These are phyloP conservation scores for Proctacanthus coquilletti DNA, from an alignment of 1,140 invertebrate genomes.

Conservation along the genomic window DNA sequence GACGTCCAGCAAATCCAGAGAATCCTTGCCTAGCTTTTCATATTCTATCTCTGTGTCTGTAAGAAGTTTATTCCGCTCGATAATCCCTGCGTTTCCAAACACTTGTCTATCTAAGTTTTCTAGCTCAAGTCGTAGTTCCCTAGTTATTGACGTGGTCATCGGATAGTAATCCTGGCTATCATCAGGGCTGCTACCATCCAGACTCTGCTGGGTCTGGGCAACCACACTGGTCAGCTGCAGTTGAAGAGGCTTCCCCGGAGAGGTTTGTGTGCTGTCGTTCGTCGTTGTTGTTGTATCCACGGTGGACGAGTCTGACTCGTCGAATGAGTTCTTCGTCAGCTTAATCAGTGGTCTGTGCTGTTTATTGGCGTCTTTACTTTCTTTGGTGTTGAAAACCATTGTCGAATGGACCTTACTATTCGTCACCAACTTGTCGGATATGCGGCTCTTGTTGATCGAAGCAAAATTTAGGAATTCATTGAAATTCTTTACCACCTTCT, in stretches of 20 bases:
- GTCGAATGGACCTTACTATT: neutral
- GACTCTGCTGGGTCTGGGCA: constrained; percentile 9
- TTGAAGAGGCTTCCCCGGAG: constrained; percentile 16
- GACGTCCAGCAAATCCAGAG: constrained; percentile 24
- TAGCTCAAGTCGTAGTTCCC: constrained; percentile 60
- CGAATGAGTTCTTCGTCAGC: constrained; percentile 32
- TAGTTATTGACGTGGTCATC: constrained; percentile 70
- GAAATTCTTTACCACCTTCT: constrained; percentile 61
- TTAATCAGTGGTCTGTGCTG: constrained; percentile 29
- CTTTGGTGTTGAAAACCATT: constrained; percentile 20
- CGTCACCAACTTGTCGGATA: neutral
- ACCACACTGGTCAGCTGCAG: constrained; percentile 13
- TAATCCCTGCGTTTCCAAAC: constrained; percentile 34
- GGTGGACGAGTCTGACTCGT: constrained; percentile 34
- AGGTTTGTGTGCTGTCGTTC: constrained; percentile 12
- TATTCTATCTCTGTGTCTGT: constrained; percentile 16
- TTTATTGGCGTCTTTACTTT: constrained; percentile 22
- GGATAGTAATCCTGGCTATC: constrained; percentile 67
- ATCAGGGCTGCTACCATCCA: constrained; percentile 51
- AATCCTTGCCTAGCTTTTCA: constrained; percentile 26
- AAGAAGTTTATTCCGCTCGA: constrained; percentile 14
- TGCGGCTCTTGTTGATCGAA: constrained; percentile 40
- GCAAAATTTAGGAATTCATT: constrained; percentile 69
- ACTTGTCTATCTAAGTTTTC: constrained; percentile 69
- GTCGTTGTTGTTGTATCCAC: constrained; percentile 23